Base-by-base conservation (phyloP, 2,888 invertebrate genomes). In the Drosophila multiciliata region DNA sequence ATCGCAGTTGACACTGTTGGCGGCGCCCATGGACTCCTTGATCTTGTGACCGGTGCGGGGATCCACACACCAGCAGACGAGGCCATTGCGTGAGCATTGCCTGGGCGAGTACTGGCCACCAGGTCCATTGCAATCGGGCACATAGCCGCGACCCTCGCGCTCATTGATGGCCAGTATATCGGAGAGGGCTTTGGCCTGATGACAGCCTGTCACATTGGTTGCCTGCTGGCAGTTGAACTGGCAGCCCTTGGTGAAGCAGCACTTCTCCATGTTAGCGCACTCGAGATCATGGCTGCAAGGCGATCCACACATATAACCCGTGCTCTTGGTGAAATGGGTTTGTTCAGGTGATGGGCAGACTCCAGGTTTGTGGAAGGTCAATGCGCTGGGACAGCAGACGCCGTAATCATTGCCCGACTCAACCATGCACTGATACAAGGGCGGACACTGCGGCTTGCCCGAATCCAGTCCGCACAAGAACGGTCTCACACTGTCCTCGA, bases 11-110 rank as follows among this genome's bases (percentile, higher is more conserved):
- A 97, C 96, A 61, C 94, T 94, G 15, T 95, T 94, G 0, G 96
- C 95, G 0, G 97, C 95, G 1, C 97, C 97, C 96, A 97, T 97
- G 4, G 96, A 95, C 2, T 96, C 96, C 59, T 95, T 95, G 36
- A 96, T 94, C 91, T 97, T 97, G 89, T 96, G 95, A 1, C 97
- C 97, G 38, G 95, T 95, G 26, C 95, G 94, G 0, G 93, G 91
- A 91, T 97, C 96, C 1, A 97, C 97, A 90, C 97, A 97, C 97
- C 97, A 97, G 91, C 97, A 97, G 77, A 97, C 97, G 33, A 97
- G 92, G 33, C 96, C 97, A 91, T 97, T 97, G 66, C 97, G 94
- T 1, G 97, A 97, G 91, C 97, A 97, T 89, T 97, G 97, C 73
- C 94, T 95, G 0, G 95, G 94, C 35, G 95, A 94, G 91, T 97